Percentiles rank a stretch among this genome's conserved stretches.
Evolutionary conservation across 2,113 vertebrate species (phyloP).

Genomic region (Nestor notabilis): DNA sequence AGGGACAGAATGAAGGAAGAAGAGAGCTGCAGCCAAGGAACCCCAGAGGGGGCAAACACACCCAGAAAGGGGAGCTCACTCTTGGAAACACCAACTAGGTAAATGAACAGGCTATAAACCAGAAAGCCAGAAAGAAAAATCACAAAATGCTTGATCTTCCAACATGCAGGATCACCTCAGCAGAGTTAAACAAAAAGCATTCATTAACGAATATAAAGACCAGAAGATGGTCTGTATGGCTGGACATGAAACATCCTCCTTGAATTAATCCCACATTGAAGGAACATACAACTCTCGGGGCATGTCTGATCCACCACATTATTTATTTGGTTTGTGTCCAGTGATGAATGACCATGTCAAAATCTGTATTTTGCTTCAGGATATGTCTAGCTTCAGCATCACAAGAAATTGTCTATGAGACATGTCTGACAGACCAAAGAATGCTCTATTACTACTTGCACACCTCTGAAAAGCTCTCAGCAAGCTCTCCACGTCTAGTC

Average conservation of each 20-base stretch:
- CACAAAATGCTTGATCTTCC: not conserved
- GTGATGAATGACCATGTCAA: not conserved
- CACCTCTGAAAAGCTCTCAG: not conserved
- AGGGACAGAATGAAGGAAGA: not conserved
- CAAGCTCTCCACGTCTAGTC: not conserved
- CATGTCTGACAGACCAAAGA: not conserved
- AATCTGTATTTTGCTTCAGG: not conserved
- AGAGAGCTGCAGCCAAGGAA: not conserved
- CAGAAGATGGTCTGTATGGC: not conserved
- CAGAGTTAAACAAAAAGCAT: not conserved
- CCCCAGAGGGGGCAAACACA: not conserved
- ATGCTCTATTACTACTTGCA: not conserved
- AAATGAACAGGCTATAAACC: not conserved
- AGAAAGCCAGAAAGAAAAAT: not conserved
- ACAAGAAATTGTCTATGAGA: not conserved
- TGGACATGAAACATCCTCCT: not conserved
- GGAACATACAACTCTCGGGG: not conserved
- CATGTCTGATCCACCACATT: not conserved
- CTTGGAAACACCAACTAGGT: not conserved
- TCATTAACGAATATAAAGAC: not conserved
- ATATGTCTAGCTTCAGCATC: not conserved
- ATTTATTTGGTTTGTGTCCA: not conserved
- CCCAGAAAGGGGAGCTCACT: not conserved
- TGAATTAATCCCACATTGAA: not conserved
- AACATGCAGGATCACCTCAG: not conserved